phyloP scores from a whole-genome alignment of 2,113 vertebrate species.

The Pogonocichla stellata region DNA sequence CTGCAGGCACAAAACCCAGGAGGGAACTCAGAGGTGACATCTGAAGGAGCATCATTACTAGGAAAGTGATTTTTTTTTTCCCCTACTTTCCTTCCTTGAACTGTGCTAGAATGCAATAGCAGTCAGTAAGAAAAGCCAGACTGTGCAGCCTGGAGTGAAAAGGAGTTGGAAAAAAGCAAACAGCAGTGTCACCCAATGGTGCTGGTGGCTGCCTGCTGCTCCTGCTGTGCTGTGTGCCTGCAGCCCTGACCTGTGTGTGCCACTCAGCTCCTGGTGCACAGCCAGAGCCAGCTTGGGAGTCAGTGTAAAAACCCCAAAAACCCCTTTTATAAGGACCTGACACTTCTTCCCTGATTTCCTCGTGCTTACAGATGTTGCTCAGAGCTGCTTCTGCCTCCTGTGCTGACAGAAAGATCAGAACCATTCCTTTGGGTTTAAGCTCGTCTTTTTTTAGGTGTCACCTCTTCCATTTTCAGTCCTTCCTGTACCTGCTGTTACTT shows the following conservation, averaged over 20 bases:
- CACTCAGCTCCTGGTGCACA: not conserved
- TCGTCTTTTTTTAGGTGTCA: not conserved
- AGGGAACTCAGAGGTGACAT: not conserved
- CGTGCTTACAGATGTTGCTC: not conserved
- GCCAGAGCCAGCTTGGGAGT: not conserved
- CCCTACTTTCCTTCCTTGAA: not conserved
- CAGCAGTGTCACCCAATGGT: not conserved
- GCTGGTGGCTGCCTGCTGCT: not conserved
- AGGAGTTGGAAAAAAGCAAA: not conserved
- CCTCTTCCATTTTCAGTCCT: not conserved
- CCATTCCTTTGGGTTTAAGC: not conserved
- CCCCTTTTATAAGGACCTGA: not conserved
- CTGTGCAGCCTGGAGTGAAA: not conserved
- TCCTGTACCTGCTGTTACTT: rapidly evolving
- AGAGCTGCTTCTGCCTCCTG: not conserved
- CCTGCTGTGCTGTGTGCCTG: not conserved
- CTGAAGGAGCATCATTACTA: not conserved
- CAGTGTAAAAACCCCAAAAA: not conserved
- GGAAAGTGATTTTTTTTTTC: not conserved
- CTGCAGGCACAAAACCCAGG: not conserved
- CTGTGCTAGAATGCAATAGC: not conserved
- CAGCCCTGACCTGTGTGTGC: not conserved
- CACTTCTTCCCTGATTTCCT: not conserved
- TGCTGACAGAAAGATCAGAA: not conserved
- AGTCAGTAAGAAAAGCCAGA: not conserved